These are phyloP conservation scores for Pomatorhinus ruficollis DNA, from an alignment of 2,113 vertebrate species.

Conservation along the genomic window DNA sequence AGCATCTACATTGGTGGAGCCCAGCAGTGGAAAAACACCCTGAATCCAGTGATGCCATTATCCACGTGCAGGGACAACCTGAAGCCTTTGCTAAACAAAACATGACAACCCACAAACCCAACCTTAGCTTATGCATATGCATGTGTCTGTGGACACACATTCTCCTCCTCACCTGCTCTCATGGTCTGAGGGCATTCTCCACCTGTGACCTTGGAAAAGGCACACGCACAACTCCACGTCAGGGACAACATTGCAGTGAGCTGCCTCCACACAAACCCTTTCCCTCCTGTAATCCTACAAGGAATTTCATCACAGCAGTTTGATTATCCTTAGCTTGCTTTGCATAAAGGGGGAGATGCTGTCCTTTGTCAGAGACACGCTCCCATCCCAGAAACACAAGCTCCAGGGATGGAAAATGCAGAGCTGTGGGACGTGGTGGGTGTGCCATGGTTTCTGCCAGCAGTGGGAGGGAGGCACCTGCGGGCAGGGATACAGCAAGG, in stretches of 20 bases:
- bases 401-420: background rate
- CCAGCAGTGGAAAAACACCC: background rate
- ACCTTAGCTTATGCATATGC: too few relatives aligned
- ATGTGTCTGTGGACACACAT: background rate
- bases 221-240: background rate
- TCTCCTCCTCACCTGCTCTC: background rate
- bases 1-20: fast-evolving
- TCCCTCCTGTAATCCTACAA: background rate
- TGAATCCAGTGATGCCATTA: background rate
- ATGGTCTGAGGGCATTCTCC: background rate
- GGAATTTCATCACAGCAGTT: background rate
- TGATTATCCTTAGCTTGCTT: conserved; percentile 7
- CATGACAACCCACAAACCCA: fast-evolving
- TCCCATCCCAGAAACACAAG: background rate
- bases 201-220: background rate
- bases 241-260: background rate
- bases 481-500: background rate
- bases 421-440: background rate
- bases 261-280: background rate
- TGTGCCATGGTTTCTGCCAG: background rate
- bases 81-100: background rate
- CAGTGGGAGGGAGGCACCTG: background rate
- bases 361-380: background rate
- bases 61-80: fast-evolving
- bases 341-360: background rate